Conservation (phyloP, 2,797 vertebrate species). For the Gambusia yucatana region DNA sequence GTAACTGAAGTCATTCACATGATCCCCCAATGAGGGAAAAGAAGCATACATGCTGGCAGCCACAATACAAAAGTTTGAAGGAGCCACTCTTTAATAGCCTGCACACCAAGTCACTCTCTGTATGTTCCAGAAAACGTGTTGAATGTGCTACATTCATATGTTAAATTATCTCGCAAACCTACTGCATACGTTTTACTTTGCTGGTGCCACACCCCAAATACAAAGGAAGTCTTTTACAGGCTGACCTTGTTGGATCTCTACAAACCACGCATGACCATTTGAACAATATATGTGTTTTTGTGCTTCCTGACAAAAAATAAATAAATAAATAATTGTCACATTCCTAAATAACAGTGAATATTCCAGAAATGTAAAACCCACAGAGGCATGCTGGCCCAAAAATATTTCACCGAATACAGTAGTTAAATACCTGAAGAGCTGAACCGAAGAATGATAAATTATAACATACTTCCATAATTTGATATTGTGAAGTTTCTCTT, state of each 20-base stretch:
- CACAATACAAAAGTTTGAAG: background rate
- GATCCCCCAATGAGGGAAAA: background rate
- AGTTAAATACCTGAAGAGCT: background rate
- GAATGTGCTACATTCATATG: background rate
- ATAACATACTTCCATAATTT: background rate
- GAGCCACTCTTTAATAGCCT: background rate
- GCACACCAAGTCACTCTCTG: background rate
- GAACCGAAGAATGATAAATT: background rate
- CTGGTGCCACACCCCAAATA: background rate
- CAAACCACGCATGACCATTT: background rate
- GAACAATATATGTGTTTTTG: background rate
- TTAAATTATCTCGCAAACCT: background rate
- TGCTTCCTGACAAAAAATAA: background rate
- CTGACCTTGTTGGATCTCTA: background rate
- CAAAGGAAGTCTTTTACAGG: background rate
- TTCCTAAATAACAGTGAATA: background rate
- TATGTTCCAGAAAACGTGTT: background rate
- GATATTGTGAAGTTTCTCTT: background rate
- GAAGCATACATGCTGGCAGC: background rate
- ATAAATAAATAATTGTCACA: background rate
- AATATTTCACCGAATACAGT: background rate
- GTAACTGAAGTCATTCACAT: background rate
- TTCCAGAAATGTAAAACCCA: background rate
- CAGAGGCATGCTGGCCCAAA: background rate
- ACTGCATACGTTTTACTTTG: background rate